Base-by-base conservation (phyloP, 2,113 vertebrate genomes). In the Tenebrosternarchus preto region DNA sequence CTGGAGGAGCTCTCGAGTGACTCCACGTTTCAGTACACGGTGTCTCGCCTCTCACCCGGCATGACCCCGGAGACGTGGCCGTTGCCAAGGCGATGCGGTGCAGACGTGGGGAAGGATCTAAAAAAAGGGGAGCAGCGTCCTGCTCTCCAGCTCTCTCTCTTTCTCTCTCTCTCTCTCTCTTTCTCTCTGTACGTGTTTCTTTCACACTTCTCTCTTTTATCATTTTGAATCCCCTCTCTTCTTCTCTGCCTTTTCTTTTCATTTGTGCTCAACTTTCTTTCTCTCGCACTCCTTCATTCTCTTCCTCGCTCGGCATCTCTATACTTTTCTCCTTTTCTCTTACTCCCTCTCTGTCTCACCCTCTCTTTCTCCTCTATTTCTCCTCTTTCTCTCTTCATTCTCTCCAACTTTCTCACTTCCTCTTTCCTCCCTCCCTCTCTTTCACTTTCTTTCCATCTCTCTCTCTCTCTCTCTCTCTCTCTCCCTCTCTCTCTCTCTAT, bases 321-420 rank as follows among this genome's bases (percentile, higher is more conserved):
- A n/a, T n/a, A n/a, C n/a, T n/a, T 8, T n/a, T 64, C 24, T 64
- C 61, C 6, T 12, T 15, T 20, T 27, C 60, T 63, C 33, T 6
- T 29, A 33, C 19, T 31, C 27, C 20, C 60, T 27, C 60, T 27
- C 24, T 24, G 3, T 59, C 56, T 59, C 56, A 22, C 60, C 0
- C 25, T 27, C 5, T 46, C 5, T 25, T 63, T 25, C 39, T 87
- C 68, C 89, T 86, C 89, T 61, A 77, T 55, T 83, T 31, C 69
- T 74, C 50, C 7, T 24, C 76, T 59, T 66, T 8, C 81, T 81
- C 71, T 68, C 22, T 73, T 64, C 69, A 11, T 73, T 80, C 74
- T 71, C 84, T 82, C 68, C 77, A 70, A 70, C 27, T 66, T 46
- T 80, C 43, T 77, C 87, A 88, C 81, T 88, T 86, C 81, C 39